Evolutionary conservation across 2,888 invertebrate species (phyloP).

Genomic region (Lasioglossum calceatum): DNA sequence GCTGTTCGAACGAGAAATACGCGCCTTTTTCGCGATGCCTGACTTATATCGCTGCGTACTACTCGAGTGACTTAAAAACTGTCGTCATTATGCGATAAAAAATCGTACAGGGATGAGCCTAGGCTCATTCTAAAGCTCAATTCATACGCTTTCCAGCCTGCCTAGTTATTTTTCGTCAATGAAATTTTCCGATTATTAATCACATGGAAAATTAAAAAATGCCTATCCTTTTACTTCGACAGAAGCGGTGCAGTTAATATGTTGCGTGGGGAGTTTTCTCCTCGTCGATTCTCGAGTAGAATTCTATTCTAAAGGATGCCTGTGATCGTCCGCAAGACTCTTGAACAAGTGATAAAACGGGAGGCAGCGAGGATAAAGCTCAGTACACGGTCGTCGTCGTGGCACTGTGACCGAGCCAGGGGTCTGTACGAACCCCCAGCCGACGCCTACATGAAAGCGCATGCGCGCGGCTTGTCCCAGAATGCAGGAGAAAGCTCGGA

Average conservation of each 20-base stretch:
- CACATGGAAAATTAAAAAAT: not conserved
- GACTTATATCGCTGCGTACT: not conserved
- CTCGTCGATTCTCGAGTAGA: no score
- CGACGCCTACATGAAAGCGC: constrained; percentile 79
- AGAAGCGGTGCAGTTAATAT: no score
- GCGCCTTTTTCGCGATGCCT: not conserved
- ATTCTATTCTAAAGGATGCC: no score
- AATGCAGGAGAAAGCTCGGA: constrained; percentile 20
- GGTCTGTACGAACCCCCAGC: constrained; percentile 70
- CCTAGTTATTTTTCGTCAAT: no score
- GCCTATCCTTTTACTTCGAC: not conserved
- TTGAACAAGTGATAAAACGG: not conserved
- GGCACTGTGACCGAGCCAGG: constrained; percentile 74
- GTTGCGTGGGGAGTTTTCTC: no score
- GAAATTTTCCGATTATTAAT: not conserved
- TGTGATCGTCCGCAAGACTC: not conserved
- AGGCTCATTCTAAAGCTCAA: not conserved
- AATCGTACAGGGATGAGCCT: not conserved
- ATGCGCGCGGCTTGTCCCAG: constrained; percentile 65
- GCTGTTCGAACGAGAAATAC: not conserved
- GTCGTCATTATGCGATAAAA: not conserved
- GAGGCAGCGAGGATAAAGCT: not conserved
- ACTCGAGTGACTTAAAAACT: not conserved
- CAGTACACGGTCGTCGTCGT: constrained; percentile 71
- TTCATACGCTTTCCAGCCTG: no score